Conservation (phyloP, 2,888 invertebrate species). For the Teleogryllus oceanicus region DNA sequence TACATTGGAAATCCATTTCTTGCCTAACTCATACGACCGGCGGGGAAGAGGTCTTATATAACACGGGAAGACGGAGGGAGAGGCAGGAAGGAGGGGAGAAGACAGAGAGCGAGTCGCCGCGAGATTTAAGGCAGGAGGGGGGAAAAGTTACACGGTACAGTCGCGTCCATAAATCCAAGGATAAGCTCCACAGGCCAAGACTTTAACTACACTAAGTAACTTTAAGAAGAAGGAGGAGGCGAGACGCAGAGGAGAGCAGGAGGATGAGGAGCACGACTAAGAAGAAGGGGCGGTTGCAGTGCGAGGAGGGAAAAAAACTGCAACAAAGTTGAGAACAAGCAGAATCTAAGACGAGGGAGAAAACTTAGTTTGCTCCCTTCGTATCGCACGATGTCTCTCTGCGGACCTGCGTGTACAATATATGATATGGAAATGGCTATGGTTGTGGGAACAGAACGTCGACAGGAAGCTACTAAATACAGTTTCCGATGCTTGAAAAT, state of each 20-base stretch:
- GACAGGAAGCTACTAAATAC: background rate
- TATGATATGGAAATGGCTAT: background rate
- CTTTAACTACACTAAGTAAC: slow-evolving; percentile 18
- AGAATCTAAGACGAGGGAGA: background rate
- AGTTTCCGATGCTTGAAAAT: no score
- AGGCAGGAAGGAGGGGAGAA: background rate
- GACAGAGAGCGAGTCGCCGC: slow-evolving; percentile 6
- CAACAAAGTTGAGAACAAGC: slow-evolving; percentile 9
- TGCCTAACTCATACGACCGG: slow-evolving; percentile 10
- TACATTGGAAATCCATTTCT: slow-evolving; percentile 18
- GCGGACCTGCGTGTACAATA: background rate
- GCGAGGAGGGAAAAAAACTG: background rate
- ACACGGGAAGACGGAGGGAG: background rate
- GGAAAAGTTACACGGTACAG: slow-evolving; percentile 9
- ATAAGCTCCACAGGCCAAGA: background rate
- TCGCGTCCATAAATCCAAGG: slow-evolving; percentile 7
- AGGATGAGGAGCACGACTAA: background rate
- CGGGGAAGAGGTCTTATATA: background rate
- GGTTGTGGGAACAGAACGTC: no score
- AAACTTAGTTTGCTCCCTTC: background rate
- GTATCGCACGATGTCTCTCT: background rate
- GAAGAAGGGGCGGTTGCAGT: background rate
- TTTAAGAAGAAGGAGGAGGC: background rate
- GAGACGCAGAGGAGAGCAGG: background rate
- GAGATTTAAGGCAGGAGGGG: background rate